Evolutionary conservation across 2,113 vertebrate species (phyloP).

Genomic region (Poecile atricapillus): DNA sequence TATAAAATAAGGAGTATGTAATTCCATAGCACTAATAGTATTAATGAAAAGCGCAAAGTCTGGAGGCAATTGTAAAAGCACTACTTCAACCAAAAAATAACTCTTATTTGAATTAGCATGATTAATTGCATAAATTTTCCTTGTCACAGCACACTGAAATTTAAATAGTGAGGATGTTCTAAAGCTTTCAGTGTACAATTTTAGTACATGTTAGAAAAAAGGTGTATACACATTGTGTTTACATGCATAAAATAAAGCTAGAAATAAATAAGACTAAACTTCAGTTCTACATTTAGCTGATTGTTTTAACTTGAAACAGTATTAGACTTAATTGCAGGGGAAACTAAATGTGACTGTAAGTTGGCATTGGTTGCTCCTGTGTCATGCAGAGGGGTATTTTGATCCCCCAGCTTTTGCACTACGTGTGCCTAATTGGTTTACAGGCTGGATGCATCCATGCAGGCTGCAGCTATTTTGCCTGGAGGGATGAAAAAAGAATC

Average conservation of each 20-base stretch:
- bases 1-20: slow-evolving; percentile 61
- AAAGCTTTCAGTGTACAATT: neutral
- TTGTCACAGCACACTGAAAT: slow-evolving; percentile 5
- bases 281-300: neutral
- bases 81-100: slow-evolving; percentile 28
- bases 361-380: neutral
- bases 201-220: neutral
- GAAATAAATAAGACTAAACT: slow-evolving; percentile 18
- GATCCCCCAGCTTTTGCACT: neutral
- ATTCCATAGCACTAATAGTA: slow-evolving; percentile 36
- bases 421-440: neutral
- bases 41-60: slow-evolving; percentile 65
- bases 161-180: neutral
- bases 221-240: neutral
- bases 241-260: neutral
- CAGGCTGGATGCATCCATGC: neutral
- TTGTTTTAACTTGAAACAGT: neutral
- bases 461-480: slow-evolving; percentile 9
- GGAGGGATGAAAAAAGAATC: slow-evolving; percentile 9
- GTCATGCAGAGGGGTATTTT: neutral
- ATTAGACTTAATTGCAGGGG: slow-evolving; percentile 1
- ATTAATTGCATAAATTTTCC: slow-evolving; percentile 56
- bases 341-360: neutral
- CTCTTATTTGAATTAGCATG: slow-evolving; percentile 57
- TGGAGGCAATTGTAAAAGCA: slow-evolving; percentile 48